Percentiles rank a stretch among this genome's conserved stretches.
phyloP scores from a whole-genome alignment of 2,888 invertebrate species.

The Oscheius sp. region DNA sequence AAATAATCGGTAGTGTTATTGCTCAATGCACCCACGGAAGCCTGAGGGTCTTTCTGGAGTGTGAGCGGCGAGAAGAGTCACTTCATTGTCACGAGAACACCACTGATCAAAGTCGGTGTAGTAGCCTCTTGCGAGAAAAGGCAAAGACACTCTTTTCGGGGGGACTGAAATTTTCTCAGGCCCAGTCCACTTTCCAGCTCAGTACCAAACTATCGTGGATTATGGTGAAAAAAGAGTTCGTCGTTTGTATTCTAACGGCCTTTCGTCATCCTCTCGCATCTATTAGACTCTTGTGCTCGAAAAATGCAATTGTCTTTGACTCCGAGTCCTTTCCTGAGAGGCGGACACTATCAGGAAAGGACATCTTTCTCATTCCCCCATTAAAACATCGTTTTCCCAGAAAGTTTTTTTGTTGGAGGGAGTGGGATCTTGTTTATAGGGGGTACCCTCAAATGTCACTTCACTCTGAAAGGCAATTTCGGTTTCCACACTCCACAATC shows the following conservation, averaged over 20 bases:
- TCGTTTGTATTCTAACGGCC: slow-evolving; percentile 25
- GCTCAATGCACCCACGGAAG: no score
- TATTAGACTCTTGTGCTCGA: slow-evolving; percentile 22
- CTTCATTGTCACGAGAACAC: not conserved
- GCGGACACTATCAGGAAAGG: slow-evolving; percentile 7
- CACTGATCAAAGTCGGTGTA: no score
- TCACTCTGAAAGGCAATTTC: no score
- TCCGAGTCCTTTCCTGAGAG: not conserved
- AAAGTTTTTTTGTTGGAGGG: not conserved
- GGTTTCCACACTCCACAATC: slow-evolving; percentile 2
- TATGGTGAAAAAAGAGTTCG: slow-evolving; percentile 25
- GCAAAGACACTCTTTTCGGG: not conserved
- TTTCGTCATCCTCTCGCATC: slow-evolving; percentile 17
- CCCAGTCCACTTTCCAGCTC: not conserved
- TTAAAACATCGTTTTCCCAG: not conserved
- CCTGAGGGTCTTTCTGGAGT: not conserved
- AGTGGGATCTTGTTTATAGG: no score
- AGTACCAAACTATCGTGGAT: not conserved
- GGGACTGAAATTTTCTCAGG: not conserved
- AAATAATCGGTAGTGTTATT: no score
- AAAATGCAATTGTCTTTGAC: slow-evolving; percentile 34
- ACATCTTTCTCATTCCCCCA: not conserved
- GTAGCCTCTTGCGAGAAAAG: not conserved
- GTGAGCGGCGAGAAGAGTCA: not conserved
- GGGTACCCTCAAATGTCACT: no score